phyloP scores from a whole-genome alignment of 37 sponge, comb jelly and placozoan species.

The Oopsacas minuta region DNA sequence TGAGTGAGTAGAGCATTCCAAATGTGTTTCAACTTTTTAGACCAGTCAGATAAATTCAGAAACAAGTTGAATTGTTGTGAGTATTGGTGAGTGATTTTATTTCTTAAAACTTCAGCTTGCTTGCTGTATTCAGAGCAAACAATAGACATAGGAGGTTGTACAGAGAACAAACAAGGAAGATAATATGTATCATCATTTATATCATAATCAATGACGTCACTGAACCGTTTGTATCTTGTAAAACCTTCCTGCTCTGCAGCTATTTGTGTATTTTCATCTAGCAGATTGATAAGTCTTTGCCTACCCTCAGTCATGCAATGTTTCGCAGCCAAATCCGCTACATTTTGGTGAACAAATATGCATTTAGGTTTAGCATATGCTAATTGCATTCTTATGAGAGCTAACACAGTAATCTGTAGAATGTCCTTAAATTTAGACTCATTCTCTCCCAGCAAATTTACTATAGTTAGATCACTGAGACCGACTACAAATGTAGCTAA shows the following conservation, averaged over 20 bases:
- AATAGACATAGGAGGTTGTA: constrained; percentile 4
- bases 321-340: neutral
- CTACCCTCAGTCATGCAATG: neutral
- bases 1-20: neutral
- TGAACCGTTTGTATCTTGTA: neutral
- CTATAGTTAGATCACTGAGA: neutral
- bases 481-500: constrained; percentile 19
- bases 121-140: neutral
- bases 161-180: constrained; percentile 12
- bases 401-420: constrained; percentile 15
- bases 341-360: constrained; percentile 21
- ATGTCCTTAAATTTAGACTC: constrained; percentile 16
- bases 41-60: neutral
- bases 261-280: neutral
- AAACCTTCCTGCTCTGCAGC: constrained; percentile 6
- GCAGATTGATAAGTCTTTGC: neutral
- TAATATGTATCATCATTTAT: neutral
- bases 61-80: neutral
- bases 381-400: constrained; percentile 20
- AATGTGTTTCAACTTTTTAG: neutral
- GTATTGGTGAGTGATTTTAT: neutral
- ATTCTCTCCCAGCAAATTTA: constrained; percentile 7
- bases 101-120: neutral
- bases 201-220: constrained; percentile 20
- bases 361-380: neutral